Percentiles rank a stretch among this genome's conserved stretches.
These are phyloP conservation scores for Rhynchopsitta pachyrhyncha DNA, from an alignment of 2,113 vertebrate genomes.

Conservation along the genomic window DNA sequence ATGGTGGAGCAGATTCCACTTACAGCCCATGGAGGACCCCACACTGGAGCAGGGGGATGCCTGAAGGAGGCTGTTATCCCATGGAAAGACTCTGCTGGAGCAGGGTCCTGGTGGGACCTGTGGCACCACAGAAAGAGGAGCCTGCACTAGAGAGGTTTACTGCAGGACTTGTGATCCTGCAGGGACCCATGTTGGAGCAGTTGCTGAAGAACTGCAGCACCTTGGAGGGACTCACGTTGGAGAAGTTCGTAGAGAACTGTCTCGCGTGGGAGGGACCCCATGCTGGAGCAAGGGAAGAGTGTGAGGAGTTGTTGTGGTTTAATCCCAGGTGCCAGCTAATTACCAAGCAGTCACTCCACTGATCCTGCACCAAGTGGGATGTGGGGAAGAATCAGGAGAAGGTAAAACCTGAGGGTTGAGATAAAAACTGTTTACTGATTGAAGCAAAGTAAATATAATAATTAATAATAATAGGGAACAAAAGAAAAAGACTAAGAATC, in stretches of 20 bases:
- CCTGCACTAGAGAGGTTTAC: neutral
- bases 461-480: neutral
- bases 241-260: neutral
- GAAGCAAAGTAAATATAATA: neutral
- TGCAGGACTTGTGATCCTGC: accelerated
- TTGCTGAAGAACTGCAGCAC: neutral
- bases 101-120: neutral
- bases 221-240: neutral
- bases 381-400: neutral
- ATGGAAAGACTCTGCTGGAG: neutral
- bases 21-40: neutral
- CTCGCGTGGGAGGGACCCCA: neutral
- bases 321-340: neutral
- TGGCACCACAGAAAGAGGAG: neutral
- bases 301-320: neutral
- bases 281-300: neutral
- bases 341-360: neutral
- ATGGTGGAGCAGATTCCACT: neutral
- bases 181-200: neutral
- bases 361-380: neutral
- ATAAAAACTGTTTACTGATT: neutral
- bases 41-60: neutral
- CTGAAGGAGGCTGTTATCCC: neutral
- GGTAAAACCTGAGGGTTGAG: neutral
- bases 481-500: neutral